These are phyloP conservation scores for Eumeta japonica DNA, from an alignment of 1,140 invertebrate species.

Conservation along the genomic window DNA sequence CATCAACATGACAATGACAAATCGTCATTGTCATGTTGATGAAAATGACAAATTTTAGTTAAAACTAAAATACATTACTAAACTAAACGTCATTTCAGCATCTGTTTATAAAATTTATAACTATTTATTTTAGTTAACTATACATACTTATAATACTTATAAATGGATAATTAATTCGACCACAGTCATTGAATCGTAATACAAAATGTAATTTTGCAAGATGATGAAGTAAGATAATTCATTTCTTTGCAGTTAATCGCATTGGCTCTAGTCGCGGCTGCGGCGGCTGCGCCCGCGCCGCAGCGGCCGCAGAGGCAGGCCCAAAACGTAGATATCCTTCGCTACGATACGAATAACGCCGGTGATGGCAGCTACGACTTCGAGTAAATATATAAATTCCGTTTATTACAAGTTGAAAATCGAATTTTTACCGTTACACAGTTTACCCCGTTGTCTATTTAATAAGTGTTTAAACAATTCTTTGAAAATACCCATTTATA, in stretches of 20 bases:
- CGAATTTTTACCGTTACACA: not conserved
- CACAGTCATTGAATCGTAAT: too few relatives aligned
- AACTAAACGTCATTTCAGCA: too few relatives aligned
- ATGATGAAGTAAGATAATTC: too few relatives aligned
- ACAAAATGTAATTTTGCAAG: too few relatives aligned
- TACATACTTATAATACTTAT: too few relatives aligned
- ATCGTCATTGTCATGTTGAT: too few relatives aligned
- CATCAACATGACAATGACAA: too few relatives aligned
- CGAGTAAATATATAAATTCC: constrained; percentile 17
- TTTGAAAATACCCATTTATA: constrained; percentile 1
- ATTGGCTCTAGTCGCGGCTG: constrained; percentile 20
- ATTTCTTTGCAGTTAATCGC: constrained; percentile 27
- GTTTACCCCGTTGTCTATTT: not conserved
- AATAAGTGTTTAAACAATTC: constrained; percentile 1
- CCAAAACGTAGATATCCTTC: constrained; percentile 31
- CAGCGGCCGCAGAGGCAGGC: constrained; percentile 7
- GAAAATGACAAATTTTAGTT: too few relatives aligned
- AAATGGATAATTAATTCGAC: too few relatives aligned
- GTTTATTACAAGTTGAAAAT: constrained; percentile 3
- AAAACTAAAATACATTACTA: too few relatives aligned
- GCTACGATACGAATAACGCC: constrained; percentile 30
- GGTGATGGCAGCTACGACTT: constrained; percentile 25
- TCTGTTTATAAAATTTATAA: too few relatives aligned
- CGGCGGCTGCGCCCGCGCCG: constrained; percentile 14
- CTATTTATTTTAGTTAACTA: too few relatives aligned